These are phyloP conservation scores for Rotaria macrura DNA, from an alignment of 2,888 invertebrate genomes.

Conservation along the genomic window DNA sequence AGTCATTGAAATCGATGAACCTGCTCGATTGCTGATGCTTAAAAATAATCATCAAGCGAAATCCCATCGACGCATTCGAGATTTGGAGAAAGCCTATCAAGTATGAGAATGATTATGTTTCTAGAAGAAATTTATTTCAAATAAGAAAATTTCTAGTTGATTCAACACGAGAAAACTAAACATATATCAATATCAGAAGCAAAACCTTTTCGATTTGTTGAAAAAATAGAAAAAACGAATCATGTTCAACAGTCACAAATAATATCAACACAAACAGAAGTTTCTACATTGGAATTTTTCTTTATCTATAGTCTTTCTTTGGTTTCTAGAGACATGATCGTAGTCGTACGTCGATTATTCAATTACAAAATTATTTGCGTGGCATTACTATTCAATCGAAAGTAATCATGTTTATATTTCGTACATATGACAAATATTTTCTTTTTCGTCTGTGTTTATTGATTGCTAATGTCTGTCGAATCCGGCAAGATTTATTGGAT, in stretches of 20 bases:
- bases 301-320: not conserved
- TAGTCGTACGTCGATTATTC: not conserved
- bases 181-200: not conserved
- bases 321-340: not conserved
- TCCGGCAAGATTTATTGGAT: not conserved
- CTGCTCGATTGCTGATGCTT: too few species aligned
- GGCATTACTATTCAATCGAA: not conserved
- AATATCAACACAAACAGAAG: not conserved
- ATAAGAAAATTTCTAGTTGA: not conserved
- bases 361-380: conserved; percentile 6
- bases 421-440: not conserved
- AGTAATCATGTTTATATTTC: not conserved
- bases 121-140: not conserved
- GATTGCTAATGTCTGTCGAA: not conserved
- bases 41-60: not conserved
- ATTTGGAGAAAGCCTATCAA: not conserved
- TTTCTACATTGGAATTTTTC: not conserved
- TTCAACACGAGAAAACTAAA: not conserved
- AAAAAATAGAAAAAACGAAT: not conserved
- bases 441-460: not conserved
- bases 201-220: not conserved
- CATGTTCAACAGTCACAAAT: not conserved
- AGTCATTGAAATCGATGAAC: not conserved
- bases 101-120: not conserved
- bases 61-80: not conserved